Evolutionary conservation across 2,113 vertebrate species (phyloP), one percentile per base, ranked within the genome.

Genomic region (Octodon degus): DNA sequence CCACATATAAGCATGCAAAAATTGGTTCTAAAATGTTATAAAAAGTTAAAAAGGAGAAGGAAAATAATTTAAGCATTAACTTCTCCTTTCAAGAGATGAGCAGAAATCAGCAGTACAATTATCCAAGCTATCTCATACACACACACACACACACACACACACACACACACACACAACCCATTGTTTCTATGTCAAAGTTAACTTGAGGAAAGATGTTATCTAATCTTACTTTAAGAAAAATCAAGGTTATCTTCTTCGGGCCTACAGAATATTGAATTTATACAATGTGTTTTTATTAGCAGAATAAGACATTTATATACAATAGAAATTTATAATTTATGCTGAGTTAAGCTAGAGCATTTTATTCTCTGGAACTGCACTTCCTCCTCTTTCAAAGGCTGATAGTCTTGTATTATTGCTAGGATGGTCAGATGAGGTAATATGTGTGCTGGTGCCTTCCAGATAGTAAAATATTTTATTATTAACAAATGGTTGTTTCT

Each of bases 101-200:
- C 55, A 58, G 55, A 58, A 58, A 58, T 58, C 55, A 58, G 55
- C 17, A 58, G 55, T 17, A 19, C 16, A 58, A 19, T 55, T 58
- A 58, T 58, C 16, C 16, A 19, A 58, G 55, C 55, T 58, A 17
- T 58, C 55, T 19, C 55, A 58, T 58, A 58, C 17, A 58, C 17
- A 16, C 43, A 43, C 43, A 43, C 43, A 43, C 43, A 43, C 43
- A 43, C 43, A 43, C 43, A 43, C 43, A 43, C 43, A 43, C 43
- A 43, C 43, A 43, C 43, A 43, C 43, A 43, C 43, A 43, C 43
- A 43, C 43, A 43, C 43, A 67, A 84, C 32, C n/a, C 47, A 58
- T 88, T 70, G 25, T 77, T 94, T 91, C 67, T 86, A 7, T 32
- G 85, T 20, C 67, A 84, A 92, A 86, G 88, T 92, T 63, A 92